These are phyloP conservation scores for Lineus longissimus DNA, from an alignment of 1,140 invertebrate genomes.

Conservation along the genomic window DNA sequence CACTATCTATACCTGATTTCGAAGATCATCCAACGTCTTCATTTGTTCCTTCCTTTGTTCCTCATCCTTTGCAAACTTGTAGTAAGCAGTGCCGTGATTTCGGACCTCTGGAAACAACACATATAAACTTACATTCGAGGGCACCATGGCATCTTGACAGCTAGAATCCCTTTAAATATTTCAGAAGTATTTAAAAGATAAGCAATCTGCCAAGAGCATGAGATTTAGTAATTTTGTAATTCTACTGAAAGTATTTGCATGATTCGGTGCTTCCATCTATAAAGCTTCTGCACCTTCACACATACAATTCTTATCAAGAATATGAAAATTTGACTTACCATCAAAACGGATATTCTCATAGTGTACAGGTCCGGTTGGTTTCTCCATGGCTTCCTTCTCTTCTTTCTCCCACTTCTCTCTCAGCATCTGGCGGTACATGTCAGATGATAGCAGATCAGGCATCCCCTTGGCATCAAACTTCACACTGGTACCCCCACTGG, in stretches of 20 bases:
- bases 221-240: no score
- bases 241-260: no score
- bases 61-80: conserved; percentile 80
- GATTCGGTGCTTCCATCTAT: no score
- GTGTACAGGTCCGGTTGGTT: conserved; percentile 65
- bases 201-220: background rate
- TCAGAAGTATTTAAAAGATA: background rate
- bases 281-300: no score
- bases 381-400: conserved; percentile 57
- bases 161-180: no score
- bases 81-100: conserved; percentile 83
- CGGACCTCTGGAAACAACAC: conserved; percentile 68
- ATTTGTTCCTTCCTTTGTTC: conserved; percentile 71
- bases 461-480: background rate
- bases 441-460: conserved; percentile 42
- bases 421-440: conserved; percentile 47
- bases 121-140: conserved; percentile 6
- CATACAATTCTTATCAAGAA: no score
- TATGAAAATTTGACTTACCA: conserved; percentile 59
- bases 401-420: conserved; percentile 65
- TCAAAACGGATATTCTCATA: conserved; percentile 86
- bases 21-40: conserved; percentile 65
- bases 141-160: no score
- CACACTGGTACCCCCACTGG: background rate
- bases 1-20: conserved; percentile 55